Conservation (phyloP, 2,888 invertebrate species). For the Odontothrips loti region DNA sequence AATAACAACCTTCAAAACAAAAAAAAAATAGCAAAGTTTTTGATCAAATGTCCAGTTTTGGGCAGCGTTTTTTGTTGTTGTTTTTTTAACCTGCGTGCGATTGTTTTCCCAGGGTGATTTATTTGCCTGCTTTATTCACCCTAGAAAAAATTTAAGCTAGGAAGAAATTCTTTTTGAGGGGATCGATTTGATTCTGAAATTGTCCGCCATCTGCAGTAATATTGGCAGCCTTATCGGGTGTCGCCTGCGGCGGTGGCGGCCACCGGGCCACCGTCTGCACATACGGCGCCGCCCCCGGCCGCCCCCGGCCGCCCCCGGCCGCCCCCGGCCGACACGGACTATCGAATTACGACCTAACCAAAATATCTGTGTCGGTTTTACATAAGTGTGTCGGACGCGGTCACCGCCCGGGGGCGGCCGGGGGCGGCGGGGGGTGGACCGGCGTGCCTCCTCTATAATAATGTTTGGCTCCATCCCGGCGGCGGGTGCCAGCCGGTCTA, state of each 20-base stretch:
- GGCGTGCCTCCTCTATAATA: neutral
- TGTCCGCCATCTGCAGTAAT: neutral
- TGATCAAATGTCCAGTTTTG: too few species aligned
- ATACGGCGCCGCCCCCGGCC: neutral
- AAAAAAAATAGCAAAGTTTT: too few species aligned
- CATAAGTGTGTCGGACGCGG: slow-evolving; percentile 15
- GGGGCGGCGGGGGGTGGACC: neutral
- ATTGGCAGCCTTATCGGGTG: neutral
- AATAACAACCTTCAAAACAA: too few species aligned
- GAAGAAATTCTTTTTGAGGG: too few species aligned
- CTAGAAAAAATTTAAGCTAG: too few species aligned
- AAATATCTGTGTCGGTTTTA: slow-evolving; percentile 26
- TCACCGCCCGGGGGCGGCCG: neutral
- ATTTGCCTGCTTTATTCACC: too few species aligned
- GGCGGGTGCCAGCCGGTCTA: too few species aligned
- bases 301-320: neutral
- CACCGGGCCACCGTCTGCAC: neutral
- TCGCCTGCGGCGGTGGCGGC: neutral
- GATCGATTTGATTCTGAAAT: too few species aligned
- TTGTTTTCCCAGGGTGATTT: too few species aligned
- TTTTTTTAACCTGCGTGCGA: too few species aligned
- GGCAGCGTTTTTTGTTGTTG: too few species aligned
- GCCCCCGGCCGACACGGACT: neutral
- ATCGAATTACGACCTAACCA: slow-evolving; percentile 18
- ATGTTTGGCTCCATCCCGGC: too few species aligned